Conservation (phyloP, 2,888 invertebrate species). For the Ophion obscuratus region DNA sequence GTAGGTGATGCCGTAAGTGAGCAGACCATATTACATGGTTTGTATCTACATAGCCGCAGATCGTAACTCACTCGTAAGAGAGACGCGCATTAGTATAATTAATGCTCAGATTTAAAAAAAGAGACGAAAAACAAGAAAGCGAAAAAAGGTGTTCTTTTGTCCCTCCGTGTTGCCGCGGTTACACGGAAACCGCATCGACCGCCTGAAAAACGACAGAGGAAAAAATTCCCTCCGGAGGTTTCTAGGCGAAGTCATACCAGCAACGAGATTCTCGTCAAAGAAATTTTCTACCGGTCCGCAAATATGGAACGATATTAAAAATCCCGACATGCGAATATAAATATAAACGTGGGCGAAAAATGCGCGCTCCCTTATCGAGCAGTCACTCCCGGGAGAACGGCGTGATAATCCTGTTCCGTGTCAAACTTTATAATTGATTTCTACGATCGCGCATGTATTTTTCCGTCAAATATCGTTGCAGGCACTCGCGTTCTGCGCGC, state of each 20-base stretch:
- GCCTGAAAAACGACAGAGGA: constrained; percentile 34
- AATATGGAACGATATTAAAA: constrained; percentile 32
- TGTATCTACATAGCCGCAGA: background rate
- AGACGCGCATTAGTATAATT: constrained; percentile 67
- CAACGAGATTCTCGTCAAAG: constrained; percentile 33
- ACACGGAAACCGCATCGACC: constrained; percentile 11
- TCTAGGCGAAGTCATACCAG: constrained; percentile 12
- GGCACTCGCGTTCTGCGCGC: no score
- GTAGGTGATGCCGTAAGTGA: constrained; percentile 20
- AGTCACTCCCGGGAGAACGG: no score
- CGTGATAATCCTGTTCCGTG: no score
- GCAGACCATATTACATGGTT: background rate
- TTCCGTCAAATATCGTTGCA: no score
- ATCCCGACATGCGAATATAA: background rate
- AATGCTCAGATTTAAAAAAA: constrained; percentile 52
- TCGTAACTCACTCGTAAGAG: constrained; percentile 25
- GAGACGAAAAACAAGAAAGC: constrained; percentile 20
- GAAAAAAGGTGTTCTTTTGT: constrained; percentile 11
- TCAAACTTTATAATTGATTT: background rate
- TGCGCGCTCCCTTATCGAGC: background rate
- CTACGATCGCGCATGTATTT: no score
- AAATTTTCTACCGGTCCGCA: background rate
- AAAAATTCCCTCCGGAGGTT: constrained; percentile 22
- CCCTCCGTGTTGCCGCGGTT: background rate
- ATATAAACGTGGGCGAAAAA: background rate